phyloP scores from a whole-genome alignment of 2,113 vertebrate species.

The Cyphomyrus discorhynchus region DNA sequence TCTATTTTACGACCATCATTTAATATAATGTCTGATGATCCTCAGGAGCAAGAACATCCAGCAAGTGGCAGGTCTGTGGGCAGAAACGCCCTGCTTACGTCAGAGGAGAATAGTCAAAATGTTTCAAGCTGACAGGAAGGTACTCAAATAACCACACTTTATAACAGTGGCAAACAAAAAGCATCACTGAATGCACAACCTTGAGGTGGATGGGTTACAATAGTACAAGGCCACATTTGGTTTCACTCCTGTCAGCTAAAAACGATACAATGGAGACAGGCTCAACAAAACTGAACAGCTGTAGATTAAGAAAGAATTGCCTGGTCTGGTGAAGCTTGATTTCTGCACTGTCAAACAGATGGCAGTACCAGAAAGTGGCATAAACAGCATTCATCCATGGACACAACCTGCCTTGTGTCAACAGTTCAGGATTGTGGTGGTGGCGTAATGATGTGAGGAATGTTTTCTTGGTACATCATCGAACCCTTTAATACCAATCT shows the following conservation, averaged over 20 bases:
- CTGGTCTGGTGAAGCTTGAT: background rate
- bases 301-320: background rate
- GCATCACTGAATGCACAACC: background rate
- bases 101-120: background rate
- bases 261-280: background rate
- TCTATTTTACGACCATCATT: background rate
- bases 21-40: background rate
- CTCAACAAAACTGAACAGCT: background rate
- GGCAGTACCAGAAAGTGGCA: background rate
- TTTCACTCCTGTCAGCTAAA: background rate
- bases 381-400: background rate
- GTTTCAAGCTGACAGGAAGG: background rate
- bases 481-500: background rate
- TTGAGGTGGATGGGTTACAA: background rate
- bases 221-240: background rate
- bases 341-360: background rate
- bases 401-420: background rate
- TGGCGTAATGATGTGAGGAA: background rate
- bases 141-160: background rate
- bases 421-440: background rate
- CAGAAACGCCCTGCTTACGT: background rate
- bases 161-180: background rate
- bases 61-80: background rate
- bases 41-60: background rate
- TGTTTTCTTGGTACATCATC: background rate